Percentiles rank a stretch among this genome's conserved stretches.
phyloP scores from a whole-genome alignment of 2,797 vertebrate genomes.

The Cetoscarus ocellatus region DNA sequence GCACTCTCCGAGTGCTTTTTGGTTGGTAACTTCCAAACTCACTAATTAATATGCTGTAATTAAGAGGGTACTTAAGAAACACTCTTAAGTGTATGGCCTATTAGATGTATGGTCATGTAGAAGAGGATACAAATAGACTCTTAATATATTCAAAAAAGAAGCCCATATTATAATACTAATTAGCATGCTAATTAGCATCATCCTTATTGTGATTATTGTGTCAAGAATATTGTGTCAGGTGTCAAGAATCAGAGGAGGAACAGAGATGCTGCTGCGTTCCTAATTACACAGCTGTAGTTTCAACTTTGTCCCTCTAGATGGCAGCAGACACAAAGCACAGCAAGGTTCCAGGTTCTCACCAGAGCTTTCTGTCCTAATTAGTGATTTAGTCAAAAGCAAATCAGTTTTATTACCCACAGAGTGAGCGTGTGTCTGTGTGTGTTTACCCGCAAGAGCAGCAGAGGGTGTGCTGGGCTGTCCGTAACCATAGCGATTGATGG shows the following conservation, averaged over 20 bases:
- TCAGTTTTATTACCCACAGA: conserved; percentile 7
- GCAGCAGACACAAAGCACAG: conserved; percentile 52
- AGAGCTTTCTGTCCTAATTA: not conserved
- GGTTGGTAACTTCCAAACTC: too few species aligned
- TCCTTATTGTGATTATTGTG: too few species aligned
- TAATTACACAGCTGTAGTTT: conserved; percentile 19
- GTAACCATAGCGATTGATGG: conserved; percentile 91
- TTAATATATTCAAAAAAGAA: too few species aligned
- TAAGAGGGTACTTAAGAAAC: too few species aligned
- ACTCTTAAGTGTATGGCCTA: too few species aligned
- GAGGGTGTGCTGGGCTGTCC: conserved; percentile 94
- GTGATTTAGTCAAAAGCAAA: conserved; percentile 15
- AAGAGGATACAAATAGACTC: too few species aligned
- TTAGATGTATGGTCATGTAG: too few species aligned
- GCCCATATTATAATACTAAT: too few species aligned
- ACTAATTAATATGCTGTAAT: too few species aligned
- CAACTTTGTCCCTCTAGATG: conserved; percentile 49
- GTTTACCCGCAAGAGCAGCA: conserved; percentile 90
- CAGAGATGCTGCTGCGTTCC: not conserved
- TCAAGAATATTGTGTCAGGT: too few species aligned
- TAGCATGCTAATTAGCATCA: too few species aligned
- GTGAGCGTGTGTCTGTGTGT: conserved; percentile 1
- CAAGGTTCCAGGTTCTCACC: not conserved
- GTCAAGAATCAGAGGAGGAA: not conserved
- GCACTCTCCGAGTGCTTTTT: too few species aligned